A percentile compares a stretch with the other conserved stretches of the same genome.
Evolutionary conservation across 2,888 invertebrate genomes (phyloP).

Genomic region (Apamea crenata): DNA sequence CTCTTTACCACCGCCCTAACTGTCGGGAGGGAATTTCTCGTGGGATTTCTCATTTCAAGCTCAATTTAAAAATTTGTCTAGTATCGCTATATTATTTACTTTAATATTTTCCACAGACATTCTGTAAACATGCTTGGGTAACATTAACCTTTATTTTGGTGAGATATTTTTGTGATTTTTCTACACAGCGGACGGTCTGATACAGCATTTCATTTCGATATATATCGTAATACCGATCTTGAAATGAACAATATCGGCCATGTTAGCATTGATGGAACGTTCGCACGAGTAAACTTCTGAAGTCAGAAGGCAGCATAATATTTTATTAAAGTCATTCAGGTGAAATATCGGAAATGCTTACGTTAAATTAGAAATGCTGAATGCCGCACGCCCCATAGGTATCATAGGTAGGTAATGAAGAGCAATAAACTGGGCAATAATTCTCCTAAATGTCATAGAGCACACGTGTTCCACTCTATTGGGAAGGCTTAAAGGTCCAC

Average conservation of each 20-base stretch:
- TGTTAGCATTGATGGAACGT: constrained; percentile 26
- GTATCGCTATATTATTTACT: constrained; percentile 70
- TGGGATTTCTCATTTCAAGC: constrained; percentile 86
- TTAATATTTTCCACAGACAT: constrained; percentile 63
- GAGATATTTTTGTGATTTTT: constrained; percentile 9
- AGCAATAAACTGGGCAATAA: constrained; percentile 74
- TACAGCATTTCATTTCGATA: constrained; percentile 10
- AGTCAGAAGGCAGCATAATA: constrained; percentile 32
- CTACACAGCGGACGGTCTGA: neutral
- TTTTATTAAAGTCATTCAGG: constrained; percentile 56
- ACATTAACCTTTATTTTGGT: constrained; percentile 33
- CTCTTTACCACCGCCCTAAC: constrained; percentile 79
- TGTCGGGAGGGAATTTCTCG: constrained; percentile 75
- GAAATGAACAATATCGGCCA: constrained; percentile 37
- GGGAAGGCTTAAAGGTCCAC: constrained; percentile 75
- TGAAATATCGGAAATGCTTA: constrained; percentile 59
- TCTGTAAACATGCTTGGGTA: constrained; percentile 48
- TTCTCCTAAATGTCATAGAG: constrained; percentile 78
- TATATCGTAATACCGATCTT: constrained; percentile 18
- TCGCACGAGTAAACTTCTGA: constrained; percentile 40
- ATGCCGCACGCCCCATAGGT: constrained; percentile 59
- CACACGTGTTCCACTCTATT: constrained; percentile 77
- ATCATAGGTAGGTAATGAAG: constrained; percentile 74
- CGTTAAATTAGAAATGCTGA: constrained; percentile 61
- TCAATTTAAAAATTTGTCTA: constrained; percentile 83